Evolutionary conservation across 2,888 invertebrate species (phyloP).

Genomic region (Cosmorhoe ocellata): DNA sequence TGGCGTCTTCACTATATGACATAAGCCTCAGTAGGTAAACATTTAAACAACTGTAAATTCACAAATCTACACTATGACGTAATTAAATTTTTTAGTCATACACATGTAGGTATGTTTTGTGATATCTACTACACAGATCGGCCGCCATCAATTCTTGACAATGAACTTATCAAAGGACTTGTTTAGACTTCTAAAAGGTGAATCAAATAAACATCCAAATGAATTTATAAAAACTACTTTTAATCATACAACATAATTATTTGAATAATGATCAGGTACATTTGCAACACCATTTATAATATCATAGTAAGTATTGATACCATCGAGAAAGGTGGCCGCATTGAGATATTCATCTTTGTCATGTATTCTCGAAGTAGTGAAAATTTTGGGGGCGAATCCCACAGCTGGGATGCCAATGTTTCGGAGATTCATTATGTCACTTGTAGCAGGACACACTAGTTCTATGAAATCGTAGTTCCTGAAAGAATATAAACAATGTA

Average conservation of each 20-base stretch:
- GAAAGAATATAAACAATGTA: constrained; percentile 26
- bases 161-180: too few species aligned
- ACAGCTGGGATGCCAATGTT: constrained; percentile 58
- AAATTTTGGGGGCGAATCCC: constrained; percentile 55
- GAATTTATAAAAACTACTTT: too few species aligned
- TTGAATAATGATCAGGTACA: constrained; percentile 15
- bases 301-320: constrained; percentile 57
- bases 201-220: too few species aligned
- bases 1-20: too few species aligned
- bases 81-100: too few species aligned
- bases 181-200: too few species aligned
- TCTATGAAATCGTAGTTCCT: constrained; percentile 52
- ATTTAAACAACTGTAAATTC: too few species aligned
- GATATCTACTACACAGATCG: too few species aligned
- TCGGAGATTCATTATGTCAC: constrained; percentile 56
- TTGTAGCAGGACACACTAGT: constrained; percentile 53
- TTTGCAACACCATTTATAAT: constrained; percentile 42
- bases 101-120: too few species aligned
- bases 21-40: too few species aligned
- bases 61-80: too few species aligned
- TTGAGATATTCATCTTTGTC: constrained; percentile 57
- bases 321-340: constrained; percentile 49
- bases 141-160: too few species aligned
- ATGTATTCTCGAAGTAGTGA: constrained; percentile 49
- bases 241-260: background rate